Percentiles rank a stretch among this genome's conserved stretches.
Conservation (phyloP, 2,113 vertebrate genomes). For the Ctenomys sociabilis region DNA sequence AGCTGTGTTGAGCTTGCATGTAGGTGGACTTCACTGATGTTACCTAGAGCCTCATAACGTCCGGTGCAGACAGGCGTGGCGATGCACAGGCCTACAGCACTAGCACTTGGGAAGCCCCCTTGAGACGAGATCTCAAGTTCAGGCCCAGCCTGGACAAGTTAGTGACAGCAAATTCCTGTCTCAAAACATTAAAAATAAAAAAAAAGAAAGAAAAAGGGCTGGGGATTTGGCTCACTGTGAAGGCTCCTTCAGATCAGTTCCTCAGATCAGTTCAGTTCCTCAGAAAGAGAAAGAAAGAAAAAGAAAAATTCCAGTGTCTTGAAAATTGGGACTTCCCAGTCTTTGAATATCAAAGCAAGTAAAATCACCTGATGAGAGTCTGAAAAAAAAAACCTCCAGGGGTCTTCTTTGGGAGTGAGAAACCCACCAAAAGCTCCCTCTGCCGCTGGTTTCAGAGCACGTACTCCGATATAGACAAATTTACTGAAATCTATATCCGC, state of each 20-base stretch:
- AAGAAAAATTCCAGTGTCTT: not conserved
- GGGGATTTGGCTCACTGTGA: not conserved
- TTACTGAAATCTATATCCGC: conserved; percentile 3
- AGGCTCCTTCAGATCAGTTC: no score
- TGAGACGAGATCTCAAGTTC: not conserved
- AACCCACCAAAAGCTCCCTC: not conserved
- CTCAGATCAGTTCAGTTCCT: no score
- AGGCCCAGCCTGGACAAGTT: not conserved
- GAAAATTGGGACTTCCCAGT: not conserved
- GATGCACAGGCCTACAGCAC: not conserved
- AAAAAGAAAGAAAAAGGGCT: not conserved
- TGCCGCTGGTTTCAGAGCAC: not conserved
- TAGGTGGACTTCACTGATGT: not conserved
- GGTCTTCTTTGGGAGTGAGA: not conserved
- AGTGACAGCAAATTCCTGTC: not conserved
- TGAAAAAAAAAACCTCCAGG: not conserved
- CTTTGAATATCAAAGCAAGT: not conserved
- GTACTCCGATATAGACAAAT: not conserved
- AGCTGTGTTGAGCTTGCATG: not conserved
- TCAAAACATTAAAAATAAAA: not conserved
- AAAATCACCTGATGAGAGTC: not conserved
- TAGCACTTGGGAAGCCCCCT: not conserved
- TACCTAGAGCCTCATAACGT: not conserved
- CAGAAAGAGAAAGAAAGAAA: not conserved
- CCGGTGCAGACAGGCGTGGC: not conserved